Base-by-base conservation (phyloP, 2,797 vertebrate species). In the Neostethus bicornis region DNA sequence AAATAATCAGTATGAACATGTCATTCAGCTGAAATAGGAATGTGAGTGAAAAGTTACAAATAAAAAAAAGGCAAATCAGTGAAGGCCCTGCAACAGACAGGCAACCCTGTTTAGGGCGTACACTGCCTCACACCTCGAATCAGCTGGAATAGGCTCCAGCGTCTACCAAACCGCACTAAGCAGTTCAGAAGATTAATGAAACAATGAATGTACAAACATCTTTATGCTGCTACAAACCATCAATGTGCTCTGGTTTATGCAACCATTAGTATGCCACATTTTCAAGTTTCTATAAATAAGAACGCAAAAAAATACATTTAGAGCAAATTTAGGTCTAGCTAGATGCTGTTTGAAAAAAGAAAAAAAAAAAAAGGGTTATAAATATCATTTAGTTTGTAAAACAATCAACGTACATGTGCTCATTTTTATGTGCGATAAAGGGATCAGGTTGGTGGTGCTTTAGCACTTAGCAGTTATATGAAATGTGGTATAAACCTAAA, bases 351-450 rank as follows among this genome's bases (percentile, higher is more conserved):
- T 6, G 5, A 31, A 6, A 51, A 47, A 52, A 12, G 63, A 13
- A 4, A 45, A 47, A n/a, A n/a, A n/a, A n/a, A n/a, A n/a, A n/a
- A n/a, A n/a, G n/a, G n/a, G n/a, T n/a, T n/a, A n/a, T n/a, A n/a
- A n/a, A n/a, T n/a, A n/a, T n/a, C n/a, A n/a, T n/a, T 55, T 31
- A 41, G 26, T 50, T 45, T 69, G 34, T 45, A 77, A 66, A 73
- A 61, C 26, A 28, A 49, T 44, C 44, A 50, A 71, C 79, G 67
- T 62, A 42, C 46, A 41, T 49, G 28, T 75, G 59, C 49, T 64
- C 77, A 75, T 87, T 80, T 82, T 79, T 77, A 68, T 28, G 20
- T 51, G 47, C 62, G 28, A 75, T 26, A 23, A 73, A 28, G 56
- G 73, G 35, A 70, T 34, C 42, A 13, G 45, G 20, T 65, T 61